Percentiles rank a stretch among this genome's conserved stretches.
phyloP scores from a whole-genome alignment of 2,113 vertebrate genomes.

The Cyanoderma ruficeps region DNA sequence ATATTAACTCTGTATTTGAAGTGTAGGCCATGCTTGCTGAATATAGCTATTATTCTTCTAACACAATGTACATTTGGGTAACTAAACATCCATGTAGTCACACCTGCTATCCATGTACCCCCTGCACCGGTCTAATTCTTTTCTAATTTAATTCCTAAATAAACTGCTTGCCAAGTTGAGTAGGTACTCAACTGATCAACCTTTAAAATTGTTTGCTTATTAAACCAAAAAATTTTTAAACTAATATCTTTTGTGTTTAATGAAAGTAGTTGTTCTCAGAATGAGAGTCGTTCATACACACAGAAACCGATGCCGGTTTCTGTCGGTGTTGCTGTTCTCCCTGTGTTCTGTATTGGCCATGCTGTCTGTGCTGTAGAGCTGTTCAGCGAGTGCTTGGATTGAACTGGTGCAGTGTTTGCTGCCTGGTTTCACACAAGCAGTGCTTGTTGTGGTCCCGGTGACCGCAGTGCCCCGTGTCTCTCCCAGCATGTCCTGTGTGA shows the following conservation, averaged over 20 bases:
- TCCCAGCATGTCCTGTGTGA: constrained; percentile 66
- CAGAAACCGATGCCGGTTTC: background rate
- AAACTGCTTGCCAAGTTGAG: background rate
- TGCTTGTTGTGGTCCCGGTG: constrained; percentile 53
- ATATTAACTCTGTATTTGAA: background rate
- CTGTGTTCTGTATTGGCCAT: background rate
- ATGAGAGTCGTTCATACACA: constrained; percentile 35
- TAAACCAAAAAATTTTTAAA: background rate
- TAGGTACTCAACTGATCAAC: background rate
- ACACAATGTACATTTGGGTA: background rate
- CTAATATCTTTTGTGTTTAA: background rate
- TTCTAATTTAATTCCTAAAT: background rate
- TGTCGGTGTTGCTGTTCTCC: constrained; percentile 3
- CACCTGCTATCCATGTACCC: background rate
- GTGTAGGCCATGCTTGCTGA: background rate
- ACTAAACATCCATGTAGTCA: background rate
- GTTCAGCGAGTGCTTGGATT: constrained; percentile 72
- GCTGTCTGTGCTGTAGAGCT: constrained; percentile 40
- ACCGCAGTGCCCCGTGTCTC: background rate
- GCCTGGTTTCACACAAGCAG: constrained; percentile 34
- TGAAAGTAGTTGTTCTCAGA: constrained; percentile 72
- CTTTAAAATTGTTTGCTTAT: background rate
- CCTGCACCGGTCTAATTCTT: background rate
- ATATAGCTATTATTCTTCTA: background rate
- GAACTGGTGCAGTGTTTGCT: constrained; percentile 59